phyloP scores from a whole-genome alignment of 2,888 invertebrate genomes.

The Carabus problematicus region DNA sequence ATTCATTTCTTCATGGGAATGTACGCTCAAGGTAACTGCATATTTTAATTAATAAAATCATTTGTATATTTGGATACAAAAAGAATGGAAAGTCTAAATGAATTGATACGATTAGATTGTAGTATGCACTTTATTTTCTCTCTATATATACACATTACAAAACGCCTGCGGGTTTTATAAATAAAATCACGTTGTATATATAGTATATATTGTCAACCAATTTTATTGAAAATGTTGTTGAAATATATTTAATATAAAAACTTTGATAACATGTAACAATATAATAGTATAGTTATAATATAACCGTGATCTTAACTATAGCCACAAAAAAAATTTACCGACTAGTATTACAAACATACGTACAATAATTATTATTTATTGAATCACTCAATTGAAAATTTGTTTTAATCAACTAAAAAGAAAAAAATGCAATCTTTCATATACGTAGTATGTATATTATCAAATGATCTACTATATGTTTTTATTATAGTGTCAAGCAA shows the following conservation, averaged over 20 bases:
- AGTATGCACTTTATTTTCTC: no score
- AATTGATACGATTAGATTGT: no score
- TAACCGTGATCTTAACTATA: constrained; percentile 35
- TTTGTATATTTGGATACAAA: no score
- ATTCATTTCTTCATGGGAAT: no score
- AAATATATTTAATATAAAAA: constrained; percentile 42
- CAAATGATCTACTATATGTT: background rate
- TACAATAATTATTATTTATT: no score
- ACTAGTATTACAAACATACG: constrained; percentile 35
- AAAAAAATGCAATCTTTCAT: background rate
- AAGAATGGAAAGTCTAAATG: no score
- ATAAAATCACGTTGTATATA: no score
- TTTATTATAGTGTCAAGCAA: background rate
- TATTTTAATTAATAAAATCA: no score
- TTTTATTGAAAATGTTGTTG: constrained; percentile 42
- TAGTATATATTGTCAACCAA: constrained; percentile 34
- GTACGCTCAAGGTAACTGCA: no score
- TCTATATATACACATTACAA: no score
- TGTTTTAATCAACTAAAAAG: background rate
- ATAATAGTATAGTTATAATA: constrained; percentile 12
- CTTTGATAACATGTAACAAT: constrained; percentile 39
- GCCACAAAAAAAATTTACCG: constrained; percentile 31
- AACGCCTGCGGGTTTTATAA: no score
- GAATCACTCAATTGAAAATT: constrained; percentile 21
- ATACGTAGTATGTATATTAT: background rate